Base-by-base conservation (phyloP, 1,140 invertebrate species). In the Bradysia coprophila region DNA sequence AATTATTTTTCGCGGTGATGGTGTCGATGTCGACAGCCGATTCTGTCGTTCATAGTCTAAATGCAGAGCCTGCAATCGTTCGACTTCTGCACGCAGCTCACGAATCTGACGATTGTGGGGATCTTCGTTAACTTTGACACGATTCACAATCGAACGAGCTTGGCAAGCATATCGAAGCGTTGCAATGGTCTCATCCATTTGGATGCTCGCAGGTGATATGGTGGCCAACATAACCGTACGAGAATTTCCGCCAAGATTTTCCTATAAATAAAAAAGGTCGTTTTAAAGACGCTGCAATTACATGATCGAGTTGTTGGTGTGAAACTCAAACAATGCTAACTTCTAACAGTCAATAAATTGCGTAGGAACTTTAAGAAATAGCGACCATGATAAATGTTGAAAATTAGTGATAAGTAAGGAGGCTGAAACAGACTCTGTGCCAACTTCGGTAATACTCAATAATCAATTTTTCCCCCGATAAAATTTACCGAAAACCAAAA, bases 61-160 rank as follows among this genome's bases (percentile, higher is more conserved):
- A 4, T 63, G 63, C 16, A 73, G 50, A 13, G 68, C 65, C 40
- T 69, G 66, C 3, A 84, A 56, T 31, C 71, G 63, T 43, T 76
- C 69, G 21, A 84, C 76, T 66, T 88, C 83, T 8, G 94, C 78
- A 5, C 81, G 63, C 15, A 89, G 66, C 50, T 87, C 83, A 36
- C 81, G 62, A 43, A 89, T 88, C 21, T 87, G 68, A 60, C 82
- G 83, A 22, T 86, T 81, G 51, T 87, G 86, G 0, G 81, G 74
- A 61, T 88, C 84, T 56, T 93, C 89, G 62, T 95, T 94, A 45
- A 93, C 84, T 28, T 84, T 91, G 0, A 89, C 88, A 51, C 89
- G 85, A 57, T 94, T 94, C 52, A 93, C 86, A 44, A 95, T 95
- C 43, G 83, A 81, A 52, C 91, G 76, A 1, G 90, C 90, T 53